phyloP scores from a whole-genome alignment of 2,888 invertebrate genomes.

The Pyralis farinalis region DNA sequence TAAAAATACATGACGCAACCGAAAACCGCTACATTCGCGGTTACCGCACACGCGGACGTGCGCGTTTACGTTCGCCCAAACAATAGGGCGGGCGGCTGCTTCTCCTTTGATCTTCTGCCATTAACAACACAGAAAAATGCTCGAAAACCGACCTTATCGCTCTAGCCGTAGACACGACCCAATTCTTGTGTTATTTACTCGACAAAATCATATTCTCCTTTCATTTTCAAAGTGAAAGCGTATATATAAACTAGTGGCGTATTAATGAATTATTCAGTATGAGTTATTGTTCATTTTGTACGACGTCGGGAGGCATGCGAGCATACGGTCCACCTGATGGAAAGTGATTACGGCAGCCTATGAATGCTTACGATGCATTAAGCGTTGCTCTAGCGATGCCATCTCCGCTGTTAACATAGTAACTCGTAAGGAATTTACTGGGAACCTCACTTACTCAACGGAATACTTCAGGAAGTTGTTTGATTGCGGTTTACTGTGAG shows the following conservation, averaged over 20 bases:
- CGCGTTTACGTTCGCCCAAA: constrained; percentile 5
- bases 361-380: too few relatives aligned
- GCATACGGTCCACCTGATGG: too few relatives aligned
- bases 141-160: constrained; percentile 5
- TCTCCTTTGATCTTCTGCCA: constrained; percentile 8
- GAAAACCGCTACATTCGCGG: constrained; percentile 1
- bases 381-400: too few relatives aligned
- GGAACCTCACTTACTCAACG: too few relatives aligned
- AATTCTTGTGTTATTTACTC: background rate
- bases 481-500: too few relatives aligned
- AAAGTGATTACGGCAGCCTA: too few relatives aligned
- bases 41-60: background rate
- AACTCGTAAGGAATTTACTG: too few relatives aligned
- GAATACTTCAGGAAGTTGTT: too few relatives aligned
- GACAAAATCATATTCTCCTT: constrained; percentile 7
- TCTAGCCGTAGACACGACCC: background rate
- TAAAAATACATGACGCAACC: background rate
- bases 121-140: constrained; percentile 2
- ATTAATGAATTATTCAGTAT: background rate
- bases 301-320: too few relatives aligned
- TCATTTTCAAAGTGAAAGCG: constrained; percentile 4
- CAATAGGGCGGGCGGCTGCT: constrained; percentile 1
- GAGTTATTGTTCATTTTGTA: too few relatives aligned
- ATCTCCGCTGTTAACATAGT: too few relatives aligned
- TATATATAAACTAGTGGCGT: constrained; percentile 2